phyloP scores from a whole-genome alignment of 2,113 vertebrate species.

The Cyanistes caeruleus region DNA sequence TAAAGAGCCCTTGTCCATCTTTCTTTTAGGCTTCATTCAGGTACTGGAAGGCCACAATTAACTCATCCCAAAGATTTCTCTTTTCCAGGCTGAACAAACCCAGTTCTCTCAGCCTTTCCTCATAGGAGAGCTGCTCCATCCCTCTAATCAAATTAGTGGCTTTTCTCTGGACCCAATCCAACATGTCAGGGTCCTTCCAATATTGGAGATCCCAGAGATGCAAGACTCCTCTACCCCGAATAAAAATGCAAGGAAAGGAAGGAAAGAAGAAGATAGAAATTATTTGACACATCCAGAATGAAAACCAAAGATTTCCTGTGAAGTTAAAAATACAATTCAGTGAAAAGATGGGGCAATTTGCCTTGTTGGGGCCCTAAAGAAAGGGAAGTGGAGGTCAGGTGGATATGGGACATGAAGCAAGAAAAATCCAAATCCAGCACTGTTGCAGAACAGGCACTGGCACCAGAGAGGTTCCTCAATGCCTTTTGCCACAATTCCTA shows the following conservation, averaged over 20 bases:
- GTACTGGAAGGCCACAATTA: not conserved
- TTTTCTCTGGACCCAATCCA: not conserved
- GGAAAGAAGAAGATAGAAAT: not conserved
- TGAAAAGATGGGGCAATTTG: not conserved
- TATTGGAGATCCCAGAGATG: not conserved
- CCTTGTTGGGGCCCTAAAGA: fast-evolving
- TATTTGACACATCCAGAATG: not conserved
- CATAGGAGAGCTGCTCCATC: not conserved
- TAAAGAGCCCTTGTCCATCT: not conserved
- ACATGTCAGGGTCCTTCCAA: not conserved
- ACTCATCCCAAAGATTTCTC: not conserved
- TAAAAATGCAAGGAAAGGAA: not conserved
- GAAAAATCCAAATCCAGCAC: not conserved
- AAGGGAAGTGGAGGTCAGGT: not conserved
- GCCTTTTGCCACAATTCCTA: not conserved
- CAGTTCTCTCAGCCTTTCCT: not conserved
- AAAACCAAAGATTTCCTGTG: not conserved
- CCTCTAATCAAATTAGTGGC: not conserved
- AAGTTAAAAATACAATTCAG: not conserved
- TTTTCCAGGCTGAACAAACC: not conserved
- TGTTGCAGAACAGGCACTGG: not conserved
- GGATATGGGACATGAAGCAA: too few species aligned
- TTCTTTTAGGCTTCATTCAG: not conserved
- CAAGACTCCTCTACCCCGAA: not conserved
- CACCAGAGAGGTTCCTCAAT: not conserved